Base-by-base conservation (phyloP, 2,797 vertebrate species). In the Fratercula arctica region DNA sequence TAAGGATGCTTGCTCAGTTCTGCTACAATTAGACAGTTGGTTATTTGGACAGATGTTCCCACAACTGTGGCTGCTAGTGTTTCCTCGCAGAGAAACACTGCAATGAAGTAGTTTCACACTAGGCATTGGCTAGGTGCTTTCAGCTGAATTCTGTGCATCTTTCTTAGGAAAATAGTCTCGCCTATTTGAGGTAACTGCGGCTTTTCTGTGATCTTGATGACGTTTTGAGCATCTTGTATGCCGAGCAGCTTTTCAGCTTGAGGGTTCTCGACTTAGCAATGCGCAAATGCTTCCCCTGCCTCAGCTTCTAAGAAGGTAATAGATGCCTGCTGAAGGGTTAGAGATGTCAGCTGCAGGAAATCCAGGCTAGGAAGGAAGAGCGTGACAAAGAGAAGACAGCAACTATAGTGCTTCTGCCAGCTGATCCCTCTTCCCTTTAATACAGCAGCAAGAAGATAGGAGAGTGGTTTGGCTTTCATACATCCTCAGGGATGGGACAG, bases 21-120 rank as follows among this genome's bases (percentile, higher is more conserved):
- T 90, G 37, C 70, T 85, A n/a, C 73, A 85, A 6, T 89, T 68
- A 53, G 60, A 53, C 53, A 70, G 78, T 86, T 79, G 67, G 39
- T 87, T 75, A 11, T 81, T 96, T 91, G 90, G 79, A 75, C 88
- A 87, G 66, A 89, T 70, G 81, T 96, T 51, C 16, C 31, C 63
- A 59, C 69, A 94, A 69, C 77, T 95, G 88, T 95, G 88, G 29
- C 77, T 48, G 17, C 31, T 33, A 6, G 85, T 79, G 45, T 94
- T 94, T 95, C 33, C 13, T 78, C 45, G 50, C 9, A 16, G 48
- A 90, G 43, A 76, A 85, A 45, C 21, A 37, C 33, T 79, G 46
- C 56, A 54, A 57, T 80, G 50, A 73, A 84, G 29, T 75, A 60
- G 54, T 83, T 95, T 81, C 67, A 87, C 4, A 2, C 46, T 63